Conservation (phyloP, 2,888 invertebrate genomes). For the Lepidochrysops patricia region DNA sequence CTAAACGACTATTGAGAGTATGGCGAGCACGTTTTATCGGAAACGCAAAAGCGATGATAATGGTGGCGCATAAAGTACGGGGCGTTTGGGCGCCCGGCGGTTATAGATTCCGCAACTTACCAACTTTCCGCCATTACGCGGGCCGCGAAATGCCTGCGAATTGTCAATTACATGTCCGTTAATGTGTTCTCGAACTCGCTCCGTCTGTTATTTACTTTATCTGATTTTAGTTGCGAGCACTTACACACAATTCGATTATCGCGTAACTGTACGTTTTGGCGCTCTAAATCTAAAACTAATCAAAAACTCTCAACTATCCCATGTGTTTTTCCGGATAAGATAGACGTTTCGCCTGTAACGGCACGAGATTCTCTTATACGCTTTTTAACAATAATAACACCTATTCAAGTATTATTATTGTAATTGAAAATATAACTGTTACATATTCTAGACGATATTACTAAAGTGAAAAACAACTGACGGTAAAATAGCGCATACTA, state of each 20-base stretch:
- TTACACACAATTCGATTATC: too few relatives aligned
- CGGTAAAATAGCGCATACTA: not conserved
- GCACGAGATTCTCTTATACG: too few relatives aligned
- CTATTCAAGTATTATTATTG: too few relatives aligned
- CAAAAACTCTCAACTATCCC: too few relatives aligned
- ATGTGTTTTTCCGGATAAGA: too few relatives aligned
- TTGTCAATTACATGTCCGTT: slow-evolving; percentile 28
- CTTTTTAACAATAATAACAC: too few relatives aligned
- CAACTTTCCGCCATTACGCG: slow-evolving; percentile 67
- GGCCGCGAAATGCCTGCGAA: slow-evolving; percentile 52
- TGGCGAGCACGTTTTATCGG: slow-evolving; percentile 67
- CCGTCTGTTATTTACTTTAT: not conserved
- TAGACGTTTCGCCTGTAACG: too few relatives aligned
- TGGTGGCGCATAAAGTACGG: slow-evolving; percentile 67
- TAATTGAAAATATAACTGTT: too few relatives aligned
- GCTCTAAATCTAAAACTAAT: too few relatives aligned
- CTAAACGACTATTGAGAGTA: slow-evolving; percentile 59
- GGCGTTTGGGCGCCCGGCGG: slow-evolving; percentile 34
- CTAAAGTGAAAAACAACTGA: too few relatives aligned
- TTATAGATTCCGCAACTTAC: slow-evolving; percentile 66
- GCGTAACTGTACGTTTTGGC: too few relatives aligned
- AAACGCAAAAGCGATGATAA: slow-evolving; percentile 65
- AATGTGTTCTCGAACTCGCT: slow-evolving; percentile 15
- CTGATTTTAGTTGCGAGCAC: not conserved
- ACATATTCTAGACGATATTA: too few relatives aligned